phyloP scores from a whole-genome alignment of 2,113 vertebrate genomes.

The Vireo altiloquus region DNA sequence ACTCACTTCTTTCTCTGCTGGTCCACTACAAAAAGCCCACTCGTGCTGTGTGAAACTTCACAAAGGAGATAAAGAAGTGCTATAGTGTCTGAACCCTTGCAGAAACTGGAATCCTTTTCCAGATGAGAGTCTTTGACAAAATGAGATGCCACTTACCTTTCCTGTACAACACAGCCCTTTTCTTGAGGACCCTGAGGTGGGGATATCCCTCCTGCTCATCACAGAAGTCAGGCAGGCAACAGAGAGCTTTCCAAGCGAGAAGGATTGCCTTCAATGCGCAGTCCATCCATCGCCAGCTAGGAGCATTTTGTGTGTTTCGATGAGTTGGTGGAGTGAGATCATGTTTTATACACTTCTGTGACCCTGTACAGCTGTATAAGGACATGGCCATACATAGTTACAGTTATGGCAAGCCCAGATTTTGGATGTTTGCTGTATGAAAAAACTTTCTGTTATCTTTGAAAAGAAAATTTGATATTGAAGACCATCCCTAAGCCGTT shows the following conservation, averaged over 20 bases:
- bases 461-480: background rate
- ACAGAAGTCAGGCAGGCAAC: background rate
- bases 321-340: rapidly evolving
- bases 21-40: background rate
- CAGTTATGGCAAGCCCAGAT: background rate
- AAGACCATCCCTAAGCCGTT: background rate
- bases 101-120: background rate
- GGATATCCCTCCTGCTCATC: background rate
- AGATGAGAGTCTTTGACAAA: background rate
- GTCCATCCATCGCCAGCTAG: background rate
- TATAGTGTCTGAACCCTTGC: background rate
- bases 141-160: background rate
- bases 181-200: background rate
- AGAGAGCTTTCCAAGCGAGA: background rate
- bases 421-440: background rate
- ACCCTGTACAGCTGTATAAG: background rate
- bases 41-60: background rate
- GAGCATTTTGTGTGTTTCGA: background rate
- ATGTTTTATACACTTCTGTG: background rate
- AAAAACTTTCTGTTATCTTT: background rate
- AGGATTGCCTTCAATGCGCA: background rate
- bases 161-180: background rate
- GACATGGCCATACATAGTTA: background rate
- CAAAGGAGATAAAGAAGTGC: background rate
- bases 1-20: background rate